Conservation (phyloP, 2,888 invertebrate genomes). For the Automeris io region DNA sequence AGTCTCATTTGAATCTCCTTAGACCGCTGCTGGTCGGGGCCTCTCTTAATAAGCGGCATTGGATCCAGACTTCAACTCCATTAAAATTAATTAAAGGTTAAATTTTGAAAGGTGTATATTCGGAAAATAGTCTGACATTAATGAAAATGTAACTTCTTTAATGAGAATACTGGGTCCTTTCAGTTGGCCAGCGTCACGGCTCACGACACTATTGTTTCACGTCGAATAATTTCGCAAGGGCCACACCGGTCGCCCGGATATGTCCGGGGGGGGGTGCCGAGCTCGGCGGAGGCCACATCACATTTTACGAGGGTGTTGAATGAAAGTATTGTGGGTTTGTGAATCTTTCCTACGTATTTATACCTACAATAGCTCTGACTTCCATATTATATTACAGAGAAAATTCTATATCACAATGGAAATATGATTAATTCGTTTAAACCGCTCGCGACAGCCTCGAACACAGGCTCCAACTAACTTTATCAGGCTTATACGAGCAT, state of each 20-base stretch:
- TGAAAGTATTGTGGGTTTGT: constrained; percentile 4
- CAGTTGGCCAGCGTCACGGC: neutral
- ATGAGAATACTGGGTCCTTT: no score
- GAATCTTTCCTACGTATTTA: neutral
- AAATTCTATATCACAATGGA: neutral
- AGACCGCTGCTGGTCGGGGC: no score
- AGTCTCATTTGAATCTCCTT: no score
- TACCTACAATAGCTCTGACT: neutral
- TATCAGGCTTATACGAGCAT: no score
- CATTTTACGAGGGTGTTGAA: constrained; percentile 6
- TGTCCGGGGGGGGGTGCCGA: constrained; percentile 5
- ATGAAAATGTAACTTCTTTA: no score
- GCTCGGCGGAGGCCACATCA: constrained; percentile 5
- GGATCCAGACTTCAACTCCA: no score
- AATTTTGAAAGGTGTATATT: no score
- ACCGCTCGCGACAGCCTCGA: no score
- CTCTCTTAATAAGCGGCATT: no score
- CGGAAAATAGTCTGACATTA: no score
- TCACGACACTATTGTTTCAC: constrained; percentile 2
- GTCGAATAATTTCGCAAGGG: constrained; percentile 4
- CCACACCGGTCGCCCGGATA: constrained; percentile 4
- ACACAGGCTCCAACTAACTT: no score
- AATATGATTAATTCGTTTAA: neutral
- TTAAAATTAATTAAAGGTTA: no score
- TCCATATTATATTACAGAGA: neutral